Evolutionary conservation across 1,140 invertebrate species (phyloP).

Genomic region (Globodera rostochiensis): DNA sequence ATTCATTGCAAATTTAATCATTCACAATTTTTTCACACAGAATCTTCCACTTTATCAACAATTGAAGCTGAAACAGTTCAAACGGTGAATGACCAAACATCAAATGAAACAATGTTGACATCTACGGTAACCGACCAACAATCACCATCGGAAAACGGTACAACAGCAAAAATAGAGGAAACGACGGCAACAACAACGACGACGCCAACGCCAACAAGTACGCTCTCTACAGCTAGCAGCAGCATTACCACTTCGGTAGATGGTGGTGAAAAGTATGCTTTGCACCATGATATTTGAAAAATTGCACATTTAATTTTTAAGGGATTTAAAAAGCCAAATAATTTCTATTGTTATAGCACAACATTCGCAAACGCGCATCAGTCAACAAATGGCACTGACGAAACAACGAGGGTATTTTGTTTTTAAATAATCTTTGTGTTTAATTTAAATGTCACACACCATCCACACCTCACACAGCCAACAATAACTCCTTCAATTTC

Average conservation of each 20-base stretch:
- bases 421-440: neutral
- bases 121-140: neutral
- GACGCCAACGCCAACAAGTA: neutral
- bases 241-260: too few species aligned
- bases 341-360: neutral
- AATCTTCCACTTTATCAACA: neutral
- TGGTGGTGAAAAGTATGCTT: too few species aligned
- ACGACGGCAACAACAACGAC: neutral
- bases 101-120: neutral
- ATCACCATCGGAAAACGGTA: constrained; percentile 11
- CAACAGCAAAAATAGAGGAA: constrained; percentile 10
- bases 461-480: neutral
- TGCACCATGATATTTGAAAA: too few species aligned
- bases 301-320: too few species aligned
- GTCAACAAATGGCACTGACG: neutral
- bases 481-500: neutral
- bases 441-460: neutral
- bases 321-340: neutral
- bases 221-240: neutral
- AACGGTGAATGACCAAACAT: constrained; percentile 1
- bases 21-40: too few species aligned
- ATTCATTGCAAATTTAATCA: too few species aligned
- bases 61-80: constrained; percentile 3
- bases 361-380: neutral
- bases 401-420: neutral